Base-by-base conservation (phyloP, 2,113 vertebrate species). In the Chitala chitala region DNA sequence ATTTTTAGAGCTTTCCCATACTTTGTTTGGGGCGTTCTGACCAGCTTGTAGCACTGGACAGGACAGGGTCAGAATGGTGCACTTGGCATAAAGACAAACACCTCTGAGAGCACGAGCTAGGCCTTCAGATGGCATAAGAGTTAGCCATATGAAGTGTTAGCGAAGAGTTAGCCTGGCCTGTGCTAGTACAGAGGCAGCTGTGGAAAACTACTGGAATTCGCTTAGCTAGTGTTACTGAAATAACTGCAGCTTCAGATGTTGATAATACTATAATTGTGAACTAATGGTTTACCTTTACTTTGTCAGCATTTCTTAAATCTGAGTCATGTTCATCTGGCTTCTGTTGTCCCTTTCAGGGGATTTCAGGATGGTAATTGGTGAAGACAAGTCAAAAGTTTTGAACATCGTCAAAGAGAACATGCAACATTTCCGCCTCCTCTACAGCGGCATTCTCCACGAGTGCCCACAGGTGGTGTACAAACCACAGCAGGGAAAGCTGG, bases 341-440 rank as follows among this genome's bases (percentile, higher is more conserved):
- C 38, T 36, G 10, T 36, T 13, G 17, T 46, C 13, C 77, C 76
- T 82, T 69, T 55, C 31, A 92, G 96, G 97, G 17, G 97, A 99
- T 87, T 98, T 98, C 83, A 89, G 96, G 75, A 99, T 98, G 96
- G 81, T 98, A 73, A 78, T 98, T 68, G 97, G 96, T 79, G 96
- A 99, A 80, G 95, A 99, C 82, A 94, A 90, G 85, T 80, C 76
- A 5, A 99, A 99, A 79, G 93, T 99, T 72, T 80, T 87, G 79
- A 98, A 98, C 77, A 95, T 98, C 0, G 96, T 99, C 78, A 93
- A 84, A 59, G 92, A 94, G 76, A 98, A 94, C 76, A 40, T 95
- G 68, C 78, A 88, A 15, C 91, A 96, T 81, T 99, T 99, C 75
- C 90, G 90, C 55, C 91, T 91, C 76, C 87, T 99, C 3, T 98